These are phyloP conservation scores for Leucophora obtusa DNA, from an alignment of 2,888 invertebrate genomes.

Conservation along the genomic window DNA sequence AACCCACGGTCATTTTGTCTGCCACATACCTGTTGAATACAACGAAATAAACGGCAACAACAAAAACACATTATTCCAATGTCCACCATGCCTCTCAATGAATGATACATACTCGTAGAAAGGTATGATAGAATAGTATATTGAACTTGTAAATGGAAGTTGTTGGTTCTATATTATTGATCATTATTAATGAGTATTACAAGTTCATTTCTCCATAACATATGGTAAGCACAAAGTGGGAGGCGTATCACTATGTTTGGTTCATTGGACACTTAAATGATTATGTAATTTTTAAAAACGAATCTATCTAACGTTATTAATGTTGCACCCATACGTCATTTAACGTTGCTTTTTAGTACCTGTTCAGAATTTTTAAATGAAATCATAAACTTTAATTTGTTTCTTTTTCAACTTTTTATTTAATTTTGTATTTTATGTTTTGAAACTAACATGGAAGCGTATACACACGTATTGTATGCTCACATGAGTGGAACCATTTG, in stretches of 20 bases:
- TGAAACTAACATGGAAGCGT: conserved; percentile 29
- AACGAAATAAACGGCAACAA: too few relatives aligned
- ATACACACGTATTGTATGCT: conserved; percentile 23
- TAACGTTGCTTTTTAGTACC: conserved; percentile 37
- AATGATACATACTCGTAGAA: neutral
- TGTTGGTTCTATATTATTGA: conserved; percentile 6
- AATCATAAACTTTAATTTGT: conserved; percentile 13
- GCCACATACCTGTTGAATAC: conserved; percentile 46
- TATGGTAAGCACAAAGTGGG: conserved; percentile 15
- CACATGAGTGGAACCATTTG: conserved; percentile 52
- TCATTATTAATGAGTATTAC: conserved; percentile 31
- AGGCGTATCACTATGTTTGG: conserved; percentile 19
- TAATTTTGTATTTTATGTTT: neutral
- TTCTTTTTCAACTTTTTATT: conserved; percentile 11
- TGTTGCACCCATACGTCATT: conserved; percentile 52
- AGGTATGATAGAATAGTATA: conserved; percentile 38
- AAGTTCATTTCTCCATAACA: conserved; percentile 23
- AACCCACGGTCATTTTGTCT: conserved; percentile 65
- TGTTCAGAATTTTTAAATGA: conserved; percentile 44
- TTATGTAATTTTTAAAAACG: conserved; percentile 32
- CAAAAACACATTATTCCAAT: conserved; percentile 9
- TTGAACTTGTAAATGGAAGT: conserved; percentile 58
- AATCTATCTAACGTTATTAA: conserved; percentile 24
- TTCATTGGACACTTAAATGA: conserved; percentile 46
- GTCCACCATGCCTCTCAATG: neutral